Evolutionary conservation across 1,140 invertebrate genomes (phyloP).

Genomic region (Archivesica marissinica): DNA sequence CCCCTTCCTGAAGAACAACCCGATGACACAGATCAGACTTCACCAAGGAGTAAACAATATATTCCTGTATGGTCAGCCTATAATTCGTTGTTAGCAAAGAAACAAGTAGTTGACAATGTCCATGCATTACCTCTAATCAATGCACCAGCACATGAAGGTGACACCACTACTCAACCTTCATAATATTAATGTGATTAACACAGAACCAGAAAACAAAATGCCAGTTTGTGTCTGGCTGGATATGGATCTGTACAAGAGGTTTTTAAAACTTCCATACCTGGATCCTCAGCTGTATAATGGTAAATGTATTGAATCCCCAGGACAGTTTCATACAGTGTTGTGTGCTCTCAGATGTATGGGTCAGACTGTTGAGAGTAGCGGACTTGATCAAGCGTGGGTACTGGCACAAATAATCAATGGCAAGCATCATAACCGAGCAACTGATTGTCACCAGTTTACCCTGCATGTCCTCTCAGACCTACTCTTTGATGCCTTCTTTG

Average conservation of each 20-base stretch:
- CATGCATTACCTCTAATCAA: conserved; percentile 9
- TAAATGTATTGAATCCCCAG: not conserved
- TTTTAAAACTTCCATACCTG: not conserved
- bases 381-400: not conserved
- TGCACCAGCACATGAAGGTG: not conserved
- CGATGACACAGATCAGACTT: too few relatives aligned
- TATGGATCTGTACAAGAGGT: conserved; percentile 9
- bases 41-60: too few relatives aligned
- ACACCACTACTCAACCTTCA: not conserved
- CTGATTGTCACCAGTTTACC: not conserved
- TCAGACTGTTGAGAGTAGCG: not conserved
- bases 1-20: too few relatives aligned
- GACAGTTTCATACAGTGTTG: not conserved
- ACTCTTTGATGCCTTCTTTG: not conserved
- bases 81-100: conserved; percentile 2
- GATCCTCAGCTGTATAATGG: not conserved
- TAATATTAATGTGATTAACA: not conserved
- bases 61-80: conserved; percentile 1
- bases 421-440: not conserved
- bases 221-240: not conserved
- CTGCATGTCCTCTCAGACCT: not conserved
- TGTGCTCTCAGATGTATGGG: conserved; percentile 14
- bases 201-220: not conserved
- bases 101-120: not conserved
- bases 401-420: not conserved